Evolutionary conservation across 2,797 vertebrate species (phyloP).

Genomic region (Triplophysa bombifrons): DNA sequence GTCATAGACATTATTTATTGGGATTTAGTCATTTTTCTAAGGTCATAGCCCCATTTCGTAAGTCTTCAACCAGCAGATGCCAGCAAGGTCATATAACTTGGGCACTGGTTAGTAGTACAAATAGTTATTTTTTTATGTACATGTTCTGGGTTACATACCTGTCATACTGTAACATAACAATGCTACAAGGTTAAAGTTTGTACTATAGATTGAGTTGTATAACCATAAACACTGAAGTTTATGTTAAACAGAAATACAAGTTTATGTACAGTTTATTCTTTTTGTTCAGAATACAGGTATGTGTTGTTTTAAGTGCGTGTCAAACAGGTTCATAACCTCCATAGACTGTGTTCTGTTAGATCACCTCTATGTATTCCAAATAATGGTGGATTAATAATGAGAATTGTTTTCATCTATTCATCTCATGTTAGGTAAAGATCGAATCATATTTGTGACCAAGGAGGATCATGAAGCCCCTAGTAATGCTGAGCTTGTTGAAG

Average conservation of each 20-base stretch:
- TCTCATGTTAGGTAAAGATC: slow-evolving; percentile 87
- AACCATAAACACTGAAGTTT: too few species aligned
- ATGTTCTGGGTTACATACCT: too few species aligned
- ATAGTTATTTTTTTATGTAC: neutral
- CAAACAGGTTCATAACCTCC: neutral
- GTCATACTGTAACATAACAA: neutral
- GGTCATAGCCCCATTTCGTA: neutral
- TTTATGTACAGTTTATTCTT: neutral
- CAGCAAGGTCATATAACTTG: slow-evolving; percentile 29
- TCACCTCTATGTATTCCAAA: neutral
- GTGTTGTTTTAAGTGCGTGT: neutral
- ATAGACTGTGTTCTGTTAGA: neutral
- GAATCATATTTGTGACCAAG: slow-evolving; percentile 96
- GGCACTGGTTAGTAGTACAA: neutral
- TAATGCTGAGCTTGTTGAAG: slow-evolving; percentile 92
- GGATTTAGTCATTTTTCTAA: neutral
- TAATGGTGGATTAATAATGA: neutral
- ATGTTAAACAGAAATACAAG: too few species aligned
- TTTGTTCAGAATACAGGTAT: neutral
- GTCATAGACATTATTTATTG: neutral
- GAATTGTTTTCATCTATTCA: neutral
- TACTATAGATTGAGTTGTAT: too few species aligned
- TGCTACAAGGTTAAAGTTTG: neutral
- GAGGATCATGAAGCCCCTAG: slow-evolving; percentile 95
- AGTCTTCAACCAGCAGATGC: neutral